These are phyloP conservation scores for Limonius californicus DNA, from an alignment of 1,140 invertebrate genomes.

Conservation along the genomic window DNA sequence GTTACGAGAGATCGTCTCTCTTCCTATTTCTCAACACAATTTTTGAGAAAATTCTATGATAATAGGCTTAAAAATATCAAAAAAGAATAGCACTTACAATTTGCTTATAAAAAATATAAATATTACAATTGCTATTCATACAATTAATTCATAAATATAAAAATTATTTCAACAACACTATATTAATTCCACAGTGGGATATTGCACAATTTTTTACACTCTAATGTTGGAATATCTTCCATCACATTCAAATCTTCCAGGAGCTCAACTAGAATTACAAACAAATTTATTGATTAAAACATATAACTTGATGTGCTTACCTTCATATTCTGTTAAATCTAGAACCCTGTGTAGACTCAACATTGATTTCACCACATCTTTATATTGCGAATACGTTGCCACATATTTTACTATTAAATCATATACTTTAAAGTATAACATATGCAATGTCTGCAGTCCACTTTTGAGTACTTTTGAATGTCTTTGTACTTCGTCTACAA, in stretches of 20 bases:
- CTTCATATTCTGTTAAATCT: no score
- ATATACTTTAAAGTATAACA: slow-evolving; percentile 9
- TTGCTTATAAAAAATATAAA: background rate
- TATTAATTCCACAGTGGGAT: slow-evolving; percentile 1
- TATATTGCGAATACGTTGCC: slow-evolving; percentile 7
- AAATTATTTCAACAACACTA: background rate
- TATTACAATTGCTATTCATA: background rate
- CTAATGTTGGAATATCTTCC: slow-evolving; percentile 3
- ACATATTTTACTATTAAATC: slow-evolving; percentile 11
- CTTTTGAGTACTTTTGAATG: background rate
- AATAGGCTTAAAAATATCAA: no score
- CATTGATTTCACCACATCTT: slow-evolving; percentile 2
- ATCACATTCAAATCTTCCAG: background rate
- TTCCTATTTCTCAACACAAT: background rate
- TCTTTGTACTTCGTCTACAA: no score
- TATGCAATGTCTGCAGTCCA: background rate
- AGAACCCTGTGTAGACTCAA: background rate
- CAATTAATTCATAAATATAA: background rate
- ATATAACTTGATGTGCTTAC: no score
- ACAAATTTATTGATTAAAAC: no score
- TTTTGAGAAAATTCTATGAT: no score
- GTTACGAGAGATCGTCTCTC: background rate
- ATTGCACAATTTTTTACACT: background rate
- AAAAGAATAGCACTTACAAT: background rate
- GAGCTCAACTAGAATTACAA: slow-evolving; percentile 7